Evolutionary conservation across 2,113 vertebrate genomes (phyloP), one percentile per base, ranked within the genome.

Genomic region (Telmatochromis sp.): DNA sequence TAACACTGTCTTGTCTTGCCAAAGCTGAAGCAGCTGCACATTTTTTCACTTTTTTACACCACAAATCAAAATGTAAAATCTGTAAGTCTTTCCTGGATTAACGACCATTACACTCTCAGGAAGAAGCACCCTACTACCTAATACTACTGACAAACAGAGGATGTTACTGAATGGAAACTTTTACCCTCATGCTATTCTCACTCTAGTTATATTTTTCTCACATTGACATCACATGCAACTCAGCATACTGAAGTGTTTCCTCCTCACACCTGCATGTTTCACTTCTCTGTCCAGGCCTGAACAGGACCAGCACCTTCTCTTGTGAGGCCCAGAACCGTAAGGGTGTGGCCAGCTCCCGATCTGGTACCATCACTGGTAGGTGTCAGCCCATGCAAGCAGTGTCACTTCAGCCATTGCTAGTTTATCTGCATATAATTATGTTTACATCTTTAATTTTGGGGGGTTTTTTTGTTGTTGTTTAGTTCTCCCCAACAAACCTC

Each of bases 291-390:
- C 37, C 88, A 98, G 98, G 97, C 84, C 92, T 98, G 86, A 98
- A 97, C 94, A 95, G 94, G 86, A 97, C 96, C 6, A 96, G 97
- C 28, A 96, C 96, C 7, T 98, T 98, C 90, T 98, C 97, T 12
- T 98, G 98, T 9, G 98, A 98, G 88, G 98, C 97, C 35, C 96
- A 97, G 33, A 98, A 98, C 19, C 89, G 87, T 42, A 98, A 98
- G 84, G 98, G 98, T 0, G 97, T 98, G 73, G 96, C 97, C 83
- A 97, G 97, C 3, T 98, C 98, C 2, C 96, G 94, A 17, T 97
- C 97, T 0, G 98, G 97, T 5, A 95, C 94, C 21, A 92, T 98
- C 91, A 98, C 93, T 57, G 97, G 98, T 98, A 79, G 57, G 94
- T 86, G 51, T 82, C 42, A 31, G 7, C 9, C 26, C n/a, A 10